Evolutionary conservation across 2,888 invertebrate species (phyloP), one percentile per base, ranked within the genome.

Genomic region (Eupithecia tripunctaria): DNA sequence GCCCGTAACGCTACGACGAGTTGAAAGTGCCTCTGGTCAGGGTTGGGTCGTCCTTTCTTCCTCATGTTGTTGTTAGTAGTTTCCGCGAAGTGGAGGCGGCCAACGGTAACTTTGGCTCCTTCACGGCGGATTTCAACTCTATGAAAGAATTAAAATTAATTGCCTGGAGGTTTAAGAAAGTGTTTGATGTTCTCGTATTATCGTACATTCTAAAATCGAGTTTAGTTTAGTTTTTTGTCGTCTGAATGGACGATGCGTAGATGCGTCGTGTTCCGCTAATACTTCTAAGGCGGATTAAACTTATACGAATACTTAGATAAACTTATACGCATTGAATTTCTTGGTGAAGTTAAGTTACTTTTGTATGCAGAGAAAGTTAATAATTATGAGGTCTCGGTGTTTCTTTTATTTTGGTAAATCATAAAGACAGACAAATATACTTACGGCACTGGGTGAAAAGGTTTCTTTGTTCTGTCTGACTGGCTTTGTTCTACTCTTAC

Each of bases 11-110:
- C 98, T 29, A 99, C 99, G 14, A 99, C 98, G 76, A 99, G 95
- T 89, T 98, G 97, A 89, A 99, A 99, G 92, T 99, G 99, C 76
- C 99, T 95, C 93, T 99, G 99, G 92, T 99, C 99, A 0, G 99
- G 99, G 94, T 99, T 99, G 0, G 99, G 99, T 77, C 99, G 97
- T 0, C 99, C 99, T 86, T 99, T 99, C 94, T 99, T 99, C 64
- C 99, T 95, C 99, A 99, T 99, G 87, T 99, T 99, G 89, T 99
- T 99, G 84, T 98, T 98, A 0, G 99, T 99, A 0, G 99, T 99
- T 91, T 99, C 99, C 68, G 99, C 98, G 91, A 99, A 99, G 94
- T 99, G 99, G 4, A 99, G 95, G 10, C 99, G 96, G 0, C 99
- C 99, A 0, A 99, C 99, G 0, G 99, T 99, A 72, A 98, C 96